Conservation (phyloP, 1,140 invertebrate species). For the Drosophila suzukii region DNA sequence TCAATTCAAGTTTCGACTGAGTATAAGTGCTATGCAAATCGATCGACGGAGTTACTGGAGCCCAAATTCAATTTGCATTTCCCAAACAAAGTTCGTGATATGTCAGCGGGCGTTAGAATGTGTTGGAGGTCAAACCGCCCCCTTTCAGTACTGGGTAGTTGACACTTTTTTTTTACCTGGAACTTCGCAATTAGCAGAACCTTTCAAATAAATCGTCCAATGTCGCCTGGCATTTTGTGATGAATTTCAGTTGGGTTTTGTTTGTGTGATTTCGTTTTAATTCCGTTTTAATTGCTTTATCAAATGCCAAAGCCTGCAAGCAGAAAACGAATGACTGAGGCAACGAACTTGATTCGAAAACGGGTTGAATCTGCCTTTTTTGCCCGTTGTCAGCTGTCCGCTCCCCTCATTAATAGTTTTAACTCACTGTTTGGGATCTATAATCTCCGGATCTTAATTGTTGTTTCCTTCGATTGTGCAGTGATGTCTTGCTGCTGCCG, state of each 20-base stretch:
- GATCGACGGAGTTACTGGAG: constrained; percentile 20
- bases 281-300: constrained; percentile 42
- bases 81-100: constrained; percentile 67
- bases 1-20: constrained; percentile 45
- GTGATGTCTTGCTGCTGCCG: constrained; percentile 3
- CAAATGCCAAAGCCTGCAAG: constrained; percentile 42
- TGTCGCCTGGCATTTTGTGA: constrained; percentile 33
- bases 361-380: constrained; percentile 39
- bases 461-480: constrained; percentile 8
- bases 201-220: constrained; percentile 33
- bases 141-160: constrained; percentile 17
- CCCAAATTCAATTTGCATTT: constrained; percentile 68
- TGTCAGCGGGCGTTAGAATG: constrained; percentile 78
- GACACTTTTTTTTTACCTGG: constrained; percentile 32
- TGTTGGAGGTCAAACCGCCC: constrained; percentile 44
- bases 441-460: constrained; percentile 36
- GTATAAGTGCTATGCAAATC: constrained; percentile 67
- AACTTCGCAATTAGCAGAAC: constrained; percentile 45
- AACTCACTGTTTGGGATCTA: constrained; percentile 22
- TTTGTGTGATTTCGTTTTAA: constrained; percentile 7
- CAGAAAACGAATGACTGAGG: constrained; percentile 32
- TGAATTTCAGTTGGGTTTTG: constrained; percentile 17
- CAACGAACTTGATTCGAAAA: constrained; percentile 54
- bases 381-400: not conserved
- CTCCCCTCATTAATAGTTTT: constrained; percentile 28